A percentile compares a stretch with the other conserved stretches of the same genome.
Evolutionary conservation across 2,113 vertebrate species (phyloP).

Genomic region (Mormyrus iriodes): DNA sequence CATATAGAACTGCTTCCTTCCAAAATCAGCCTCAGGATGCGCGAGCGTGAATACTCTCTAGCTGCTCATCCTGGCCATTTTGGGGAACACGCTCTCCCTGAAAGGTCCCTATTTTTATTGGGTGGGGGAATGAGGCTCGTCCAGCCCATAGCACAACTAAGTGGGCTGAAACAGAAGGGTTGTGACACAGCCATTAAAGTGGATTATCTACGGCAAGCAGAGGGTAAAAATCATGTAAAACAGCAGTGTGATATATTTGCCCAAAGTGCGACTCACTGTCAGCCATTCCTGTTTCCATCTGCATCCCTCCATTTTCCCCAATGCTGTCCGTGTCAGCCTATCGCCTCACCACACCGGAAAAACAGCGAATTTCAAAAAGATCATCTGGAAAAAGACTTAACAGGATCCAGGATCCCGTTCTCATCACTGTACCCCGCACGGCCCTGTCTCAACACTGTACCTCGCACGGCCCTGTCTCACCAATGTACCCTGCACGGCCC

Average conservation of each 20-base stretch:
- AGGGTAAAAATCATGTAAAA: neutral
- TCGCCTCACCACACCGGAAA: neutral
- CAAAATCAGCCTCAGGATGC: neutral
- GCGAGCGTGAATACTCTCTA: neutral
- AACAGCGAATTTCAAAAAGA: neutral
- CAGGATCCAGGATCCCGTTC: too few relatives aligned
- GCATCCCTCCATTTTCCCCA: neutral
- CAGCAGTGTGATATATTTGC: neutral
- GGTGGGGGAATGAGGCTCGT: neutral
- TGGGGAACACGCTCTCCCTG: neutral
- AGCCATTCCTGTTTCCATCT: neutral
- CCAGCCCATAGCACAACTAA: neutral
- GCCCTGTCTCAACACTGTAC: neutral
- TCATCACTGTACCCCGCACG: too few relatives aligned
- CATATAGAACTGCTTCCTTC: neutral
- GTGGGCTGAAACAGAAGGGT: neutral
- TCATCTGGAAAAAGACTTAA: neutral
- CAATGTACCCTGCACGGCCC: neutral
- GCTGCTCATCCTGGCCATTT: neutral
- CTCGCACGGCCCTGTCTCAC: neutral
- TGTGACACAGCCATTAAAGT: neutral
- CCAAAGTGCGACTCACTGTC: neutral
- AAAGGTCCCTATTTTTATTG: neutral
- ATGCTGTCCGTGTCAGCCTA: neutral
- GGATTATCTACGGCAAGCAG: neutral